Base-by-base conservation (phyloP, 2,113 vertebrate genomes). In the Aepyceros melampus region DNA sequence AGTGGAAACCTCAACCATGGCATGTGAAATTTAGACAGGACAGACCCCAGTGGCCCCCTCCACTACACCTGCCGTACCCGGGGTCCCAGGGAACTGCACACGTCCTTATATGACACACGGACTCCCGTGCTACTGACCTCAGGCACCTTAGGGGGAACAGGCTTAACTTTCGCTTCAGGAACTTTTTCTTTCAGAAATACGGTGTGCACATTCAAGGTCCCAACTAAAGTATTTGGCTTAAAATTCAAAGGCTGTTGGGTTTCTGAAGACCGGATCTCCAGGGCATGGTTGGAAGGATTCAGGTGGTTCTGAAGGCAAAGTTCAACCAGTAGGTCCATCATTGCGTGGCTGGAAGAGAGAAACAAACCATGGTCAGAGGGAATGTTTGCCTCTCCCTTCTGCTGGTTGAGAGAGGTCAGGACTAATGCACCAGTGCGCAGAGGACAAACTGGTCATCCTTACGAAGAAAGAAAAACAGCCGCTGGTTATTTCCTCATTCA, bases 321-420 rank as follows among this genome's bases (percentile, higher is more conserved):
- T 55, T 99, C 99, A n/a, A 99, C 99, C 98, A 99, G 98, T 0
- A 99, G 97, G 98, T 99, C 99, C 99, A 99, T 99, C 99, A 99
- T 99, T 53, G 99, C 99, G 98, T 99, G 99, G 98, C 99, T 99
- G 99, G 21, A 98, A 97, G 94, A 62, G 79, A 97, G 89, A 98
- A 85, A 47, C 95, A 47, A 96, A 84, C 29, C 45, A 89, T 7
- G 0, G 0, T 98, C 92, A 98, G 83, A 8, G 56, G 86, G 27
- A 91, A 9, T 25, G 67, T 79, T 55, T 71, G 47, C 0, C 93
- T 97, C 93, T 89, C 71, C 97, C 98, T 98, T 98, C 98, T 64
- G 29, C 82, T 96, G 49, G 91, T 97, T 49, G 3, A 40, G 12
- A 9, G 19, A 2, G 53, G 11, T 7, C 2, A 11, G 43, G 53